phyloP scores from a whole-genome alignment of 2,797 vertebrate genomes.

The Pterois miles region DNA sequence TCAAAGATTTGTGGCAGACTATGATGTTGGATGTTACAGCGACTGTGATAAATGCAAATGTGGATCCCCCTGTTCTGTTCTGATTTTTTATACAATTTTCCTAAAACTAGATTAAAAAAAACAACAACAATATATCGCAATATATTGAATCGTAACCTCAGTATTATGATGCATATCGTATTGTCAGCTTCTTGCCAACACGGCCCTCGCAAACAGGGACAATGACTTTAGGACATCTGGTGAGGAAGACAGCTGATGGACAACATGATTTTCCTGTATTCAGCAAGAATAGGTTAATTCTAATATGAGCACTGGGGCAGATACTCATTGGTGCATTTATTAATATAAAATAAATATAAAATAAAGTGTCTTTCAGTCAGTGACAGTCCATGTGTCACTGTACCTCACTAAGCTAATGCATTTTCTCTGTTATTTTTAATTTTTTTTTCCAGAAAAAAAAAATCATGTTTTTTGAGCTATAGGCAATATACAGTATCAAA shows the following conservation, averaged over 20 bases:
- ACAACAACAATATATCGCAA: too few relatives aligned
- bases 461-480: background rate
- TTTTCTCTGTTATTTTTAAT: background rate
- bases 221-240: background rate
- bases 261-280: background rate
- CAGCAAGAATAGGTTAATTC: background rate
- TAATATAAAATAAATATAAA: background rate
- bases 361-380: background rate
- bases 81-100: too few relatives aligned
- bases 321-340: background rate
- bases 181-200: too few relatives aligned
- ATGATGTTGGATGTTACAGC: too few relatives aligned
- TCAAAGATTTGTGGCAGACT: too few relatives aligned
- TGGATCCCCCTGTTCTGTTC: rapidly evolving
- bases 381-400: background rate
- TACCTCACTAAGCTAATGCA: background rate
- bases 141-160: too few relatives aligned
- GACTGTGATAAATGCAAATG: too few relatives aligned
- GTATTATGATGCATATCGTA: too few relatives aligned
- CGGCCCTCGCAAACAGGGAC: too few relatives aligned
- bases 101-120: too few relatives aligned
- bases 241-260: background rate
- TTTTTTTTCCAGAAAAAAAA: background rate
- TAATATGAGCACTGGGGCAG: background rate
- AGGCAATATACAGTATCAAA: background rate